These are phyloP conservation scores for Syrrhaptes paradoxus DNA, from an alignment of 2,113 vertebrate genomes.

Conservation along the genomic window DNA sequence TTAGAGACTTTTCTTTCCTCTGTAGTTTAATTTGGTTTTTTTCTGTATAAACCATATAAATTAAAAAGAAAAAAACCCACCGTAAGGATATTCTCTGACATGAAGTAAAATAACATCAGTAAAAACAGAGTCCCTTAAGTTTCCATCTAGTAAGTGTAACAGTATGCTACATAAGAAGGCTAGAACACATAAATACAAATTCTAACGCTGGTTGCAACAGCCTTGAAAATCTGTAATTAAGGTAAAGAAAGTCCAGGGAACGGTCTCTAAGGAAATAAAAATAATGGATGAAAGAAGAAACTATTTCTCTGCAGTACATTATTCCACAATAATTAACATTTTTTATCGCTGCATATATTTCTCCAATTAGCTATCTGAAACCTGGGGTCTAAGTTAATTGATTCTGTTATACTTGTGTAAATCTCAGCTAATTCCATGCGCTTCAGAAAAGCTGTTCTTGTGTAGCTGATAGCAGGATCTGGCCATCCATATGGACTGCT, in stretches of 20 bases:
- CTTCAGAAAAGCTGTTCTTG: background rate
- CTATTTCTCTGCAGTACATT: slow-evolving; percentile 29
- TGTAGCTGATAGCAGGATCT: background rate
- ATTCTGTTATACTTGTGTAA: slow-evolving; percentile 30
- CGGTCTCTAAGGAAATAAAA: slow-evolving; percentile 54
- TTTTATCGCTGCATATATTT: slow-evolving; percentile 35
- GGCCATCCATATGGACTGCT: background rate
- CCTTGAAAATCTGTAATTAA: slow-evolving; percentile 48
- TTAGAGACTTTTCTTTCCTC: background rate
- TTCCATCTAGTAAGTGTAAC: background rate
- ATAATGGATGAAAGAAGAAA: slow-evolving; percentile 24
- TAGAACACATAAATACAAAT: background rate
- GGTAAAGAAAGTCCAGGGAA: slow-evolving; percentile 7
- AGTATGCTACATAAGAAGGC: background rate
- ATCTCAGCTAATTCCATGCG: slow-evolving; percentile 20
- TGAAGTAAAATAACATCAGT: background rate
- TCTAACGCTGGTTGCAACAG: background rate
- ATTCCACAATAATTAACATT: slow-evolving; percentile 53
- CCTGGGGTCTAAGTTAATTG: slow-evolving; percentile 15
- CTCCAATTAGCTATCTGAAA: slow-evolving; percentile 30
- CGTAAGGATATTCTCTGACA: background rate
- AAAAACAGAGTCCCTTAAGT: background rate
- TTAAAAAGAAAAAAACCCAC: accelerated
- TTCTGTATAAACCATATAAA: background rate
- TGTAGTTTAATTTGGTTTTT: accelerated